These are phyloP conservation scores for Dryobotodes eremita DNA, from an alignment of 2,888 invertebrate genomes.

Conservation along the genomic window DNA sequence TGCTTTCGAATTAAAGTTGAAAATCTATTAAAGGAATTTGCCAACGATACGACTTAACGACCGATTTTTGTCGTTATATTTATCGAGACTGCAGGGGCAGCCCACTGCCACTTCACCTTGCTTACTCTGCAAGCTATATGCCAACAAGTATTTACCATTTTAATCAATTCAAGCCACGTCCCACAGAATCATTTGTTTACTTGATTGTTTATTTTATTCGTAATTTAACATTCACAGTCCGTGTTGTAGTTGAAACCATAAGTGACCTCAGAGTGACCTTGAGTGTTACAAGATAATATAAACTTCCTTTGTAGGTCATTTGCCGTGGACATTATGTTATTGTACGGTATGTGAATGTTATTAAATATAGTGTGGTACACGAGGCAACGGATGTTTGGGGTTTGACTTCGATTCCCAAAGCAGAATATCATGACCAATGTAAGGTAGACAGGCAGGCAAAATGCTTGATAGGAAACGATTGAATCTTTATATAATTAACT, in stretches of 20 bases:
- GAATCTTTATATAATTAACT: neutral
- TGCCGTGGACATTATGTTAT: constrained; percentile 13
- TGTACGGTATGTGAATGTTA: constrained; percentile 11
- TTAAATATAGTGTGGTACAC: neutral
- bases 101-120: neutral
- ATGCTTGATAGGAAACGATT: neutral
- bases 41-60: too few relatives aligned
- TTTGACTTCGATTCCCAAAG: neutral
- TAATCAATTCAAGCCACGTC: constrained; percentile 36
- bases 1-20: too few relatives aligned
- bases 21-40: too few relatives aligned
- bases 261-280: constrained; percentile 32
- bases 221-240: constrained; percentile 42
- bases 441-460: neutral
- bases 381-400: neutral
- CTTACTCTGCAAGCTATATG: neutral
- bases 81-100: too few relatives aligned
- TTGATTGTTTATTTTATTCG: constrained; percentile 42
- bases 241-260: constrained; percentile 27
- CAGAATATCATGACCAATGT: neutral
- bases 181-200: constrained; percentile 51
- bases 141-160: neutral
- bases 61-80: too few relatives aligned
- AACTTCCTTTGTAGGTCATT: constrained; percentile 44
- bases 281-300: constrained; percentile 18